Evolutionary conservation across 1,140 invertebrate species (phyloP), one percentile per base, ranked within the genome.

Genomic region (Pteromalus puparum): DNA sequence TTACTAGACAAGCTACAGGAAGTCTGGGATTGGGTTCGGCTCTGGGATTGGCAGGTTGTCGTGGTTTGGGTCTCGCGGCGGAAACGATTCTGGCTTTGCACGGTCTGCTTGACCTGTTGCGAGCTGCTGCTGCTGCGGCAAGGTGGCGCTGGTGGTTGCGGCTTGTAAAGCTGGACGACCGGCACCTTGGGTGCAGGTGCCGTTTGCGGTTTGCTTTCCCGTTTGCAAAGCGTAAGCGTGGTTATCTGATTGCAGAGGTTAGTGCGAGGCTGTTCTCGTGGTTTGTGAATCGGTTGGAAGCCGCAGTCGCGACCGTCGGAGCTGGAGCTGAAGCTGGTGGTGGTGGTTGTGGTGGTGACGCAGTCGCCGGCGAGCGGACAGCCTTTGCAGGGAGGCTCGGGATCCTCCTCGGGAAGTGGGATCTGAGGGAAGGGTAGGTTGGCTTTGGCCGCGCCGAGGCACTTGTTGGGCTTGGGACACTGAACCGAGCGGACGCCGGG

Each of bases 171-270:
- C 70, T 93, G 91, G 30, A 92, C 88, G n/a, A 83, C 89, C 34
- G 90, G 90, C 42, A 87, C 18, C 1, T 21, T n/a, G n/a, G 24
- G 74, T 0, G n/a, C n/a, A n/a, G 77, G 82, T 15, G 80, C 13
- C 28, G 87, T 75, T 65, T 75, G 48, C 21, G 82, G 34, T 83
- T 89, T 89, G 26, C 88, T 86, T 42, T 91, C 87, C 9, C 91
- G 90, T 65, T 93, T 93, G 81, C 92, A 93, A 81, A 93, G 87
- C 79, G 92, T 91, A 42, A 92, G 87, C 53, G 85, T 90, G 88
- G 90, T 74, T 88, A 93, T 91, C 89, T 93, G 92, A 82, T 89
- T 91, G 82, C 90, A 90, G 24, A 93, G 87, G 53, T 93, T 93
- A 92, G 92, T 93, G 85, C 89, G 90, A 85, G 91, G 91, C 85